A percentile compares a stretch with the other conserved stretches of the same genome.
Evolutionary conservation across 2,113 vertebrate species (phyloP).

Genomic region (Ceyx cyanopectus): DNA sequence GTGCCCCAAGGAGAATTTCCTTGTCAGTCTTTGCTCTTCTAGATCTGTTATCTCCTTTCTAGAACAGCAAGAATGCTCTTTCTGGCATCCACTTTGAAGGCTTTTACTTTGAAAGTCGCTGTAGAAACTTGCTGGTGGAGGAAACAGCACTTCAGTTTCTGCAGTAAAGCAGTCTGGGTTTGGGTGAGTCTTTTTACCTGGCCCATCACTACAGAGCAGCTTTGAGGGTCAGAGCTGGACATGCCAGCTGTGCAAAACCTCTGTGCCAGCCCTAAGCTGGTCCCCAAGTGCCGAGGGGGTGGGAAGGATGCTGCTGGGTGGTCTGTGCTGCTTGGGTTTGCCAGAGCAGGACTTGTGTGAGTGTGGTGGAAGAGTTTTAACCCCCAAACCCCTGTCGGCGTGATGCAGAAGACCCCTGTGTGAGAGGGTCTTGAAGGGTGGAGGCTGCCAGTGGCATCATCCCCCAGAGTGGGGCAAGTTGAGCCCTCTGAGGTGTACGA

Average conservation of each 20-base stretch:
- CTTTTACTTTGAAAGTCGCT: not conserved
- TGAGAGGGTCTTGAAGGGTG: not conserved
- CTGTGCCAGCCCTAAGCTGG: not conserved
- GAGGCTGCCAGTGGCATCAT: not conserved
- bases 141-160: not conserved
- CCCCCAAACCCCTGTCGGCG: not conserved
- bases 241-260: not conserved
- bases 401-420: not conserved
- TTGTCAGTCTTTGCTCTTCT: not conserved
- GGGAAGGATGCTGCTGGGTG: not conserved
- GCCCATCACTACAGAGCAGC: not conserved
- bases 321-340: not conserved
- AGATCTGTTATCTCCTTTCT: not conserved
- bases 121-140: not conserved
- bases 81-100: not conserved
- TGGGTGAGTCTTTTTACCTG: not conserved
- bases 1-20: not conserved
- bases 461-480: not conserved
- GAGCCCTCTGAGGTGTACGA: not conserved
- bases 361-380: not conserved
- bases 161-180: not conserved
- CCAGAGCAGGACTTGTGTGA: not conserved
- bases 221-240: not conserved
- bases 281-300: not conserved
- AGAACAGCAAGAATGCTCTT: not conserved